Conservation (phyloP, 2,888 invertebrate species). For the Tyria jacobaeae region DNA sequence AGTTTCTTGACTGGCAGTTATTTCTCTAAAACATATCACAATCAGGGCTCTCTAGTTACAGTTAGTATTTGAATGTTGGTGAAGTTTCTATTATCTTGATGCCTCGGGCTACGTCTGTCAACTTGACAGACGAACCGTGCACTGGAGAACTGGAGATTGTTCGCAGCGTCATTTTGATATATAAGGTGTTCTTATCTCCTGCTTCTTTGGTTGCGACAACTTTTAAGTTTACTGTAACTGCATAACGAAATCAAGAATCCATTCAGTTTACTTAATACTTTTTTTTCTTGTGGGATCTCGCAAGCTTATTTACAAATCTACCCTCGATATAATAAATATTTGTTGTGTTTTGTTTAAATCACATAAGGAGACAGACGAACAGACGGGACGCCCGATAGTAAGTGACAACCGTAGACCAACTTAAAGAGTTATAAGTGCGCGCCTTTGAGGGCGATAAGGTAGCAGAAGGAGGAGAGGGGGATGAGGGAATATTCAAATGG, state of each 20-base stretch:
- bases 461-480: too few relatives aligned
- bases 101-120: slow-evolving; percentile 46
- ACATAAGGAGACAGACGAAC: too few relatives aligned
- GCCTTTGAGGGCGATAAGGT: too few relatives aligned
- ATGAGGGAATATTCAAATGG: too few relatives aligned
- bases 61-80: slow-evolving; percentile 30
- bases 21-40: slow-evolving; percentile 21
- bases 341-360: too few relatives aligned
- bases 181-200: background rate
- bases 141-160: slow-evolving; percentile 12
- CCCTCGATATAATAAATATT: too few relatives aligned
- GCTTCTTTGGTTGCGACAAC: background rate
- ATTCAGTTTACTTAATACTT: background rate
- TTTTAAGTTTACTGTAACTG: background rate
- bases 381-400: too few relatives aligned
- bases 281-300: too few relatives aligned
- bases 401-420: too few relatives aligned
- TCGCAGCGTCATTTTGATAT: slow-evolving; percentile 21
- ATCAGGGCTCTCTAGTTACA: slow-evolving; percentile 4
- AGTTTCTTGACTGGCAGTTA: background rate
- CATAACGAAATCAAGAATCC: background rate
- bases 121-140: slow-evolving; percentile 40
- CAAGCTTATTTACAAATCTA: too few relatives aligned
- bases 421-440: too few relatives aligned
- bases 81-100: slow-evolving; percentile 40